These are phyloP conservation scores for Arctocebus calabarensis DNA, from an alignment of 2,797 vertebrate species.

Conservation along the genomic window DNA sequence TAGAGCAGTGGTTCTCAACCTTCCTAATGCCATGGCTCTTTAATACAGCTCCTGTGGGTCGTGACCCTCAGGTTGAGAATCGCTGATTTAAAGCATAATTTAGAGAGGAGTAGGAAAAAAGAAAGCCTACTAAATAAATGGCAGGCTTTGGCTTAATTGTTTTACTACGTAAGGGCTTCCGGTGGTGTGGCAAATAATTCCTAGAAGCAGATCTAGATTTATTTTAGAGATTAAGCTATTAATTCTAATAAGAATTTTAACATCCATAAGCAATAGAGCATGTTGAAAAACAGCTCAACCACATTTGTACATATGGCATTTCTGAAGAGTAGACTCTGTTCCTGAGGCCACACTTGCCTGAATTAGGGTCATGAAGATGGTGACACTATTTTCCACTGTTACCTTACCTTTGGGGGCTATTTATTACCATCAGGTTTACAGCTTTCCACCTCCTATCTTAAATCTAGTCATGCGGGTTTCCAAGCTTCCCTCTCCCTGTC, in stretches of 20 bases:
- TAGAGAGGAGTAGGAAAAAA: neutral
- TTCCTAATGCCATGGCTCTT: no score
- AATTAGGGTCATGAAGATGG: neutral
- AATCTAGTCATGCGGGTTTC: neutral
- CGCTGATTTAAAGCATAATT: neutral
- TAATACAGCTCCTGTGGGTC: no score
- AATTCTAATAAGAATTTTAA: neutral
- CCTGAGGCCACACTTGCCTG: neutral
- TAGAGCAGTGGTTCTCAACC: neutral
- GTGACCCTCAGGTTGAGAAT: no score
- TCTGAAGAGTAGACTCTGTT: neutral
- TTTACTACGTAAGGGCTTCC: neutral
- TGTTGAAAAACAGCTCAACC: neutral
- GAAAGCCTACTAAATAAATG: neutral
- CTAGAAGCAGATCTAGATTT: neutral
- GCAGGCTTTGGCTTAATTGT: neutral
- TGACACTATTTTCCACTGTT: neutral
- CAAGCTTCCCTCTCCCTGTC: neutral
- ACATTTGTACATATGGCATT: neutral
- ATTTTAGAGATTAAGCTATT: constrained; percentile 14
- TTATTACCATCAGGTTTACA: neutral
- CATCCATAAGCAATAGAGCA: neutral
- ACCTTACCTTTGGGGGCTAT: neutral
- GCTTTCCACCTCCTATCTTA: neutral
- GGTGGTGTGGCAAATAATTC: neutral